A percentile compares a stretch with the other conserved stretches of the same genome.
phyloP scores from a whole-genome alignment of 2,888 invertebrate species.

The Tribolium freemani region DNA sequence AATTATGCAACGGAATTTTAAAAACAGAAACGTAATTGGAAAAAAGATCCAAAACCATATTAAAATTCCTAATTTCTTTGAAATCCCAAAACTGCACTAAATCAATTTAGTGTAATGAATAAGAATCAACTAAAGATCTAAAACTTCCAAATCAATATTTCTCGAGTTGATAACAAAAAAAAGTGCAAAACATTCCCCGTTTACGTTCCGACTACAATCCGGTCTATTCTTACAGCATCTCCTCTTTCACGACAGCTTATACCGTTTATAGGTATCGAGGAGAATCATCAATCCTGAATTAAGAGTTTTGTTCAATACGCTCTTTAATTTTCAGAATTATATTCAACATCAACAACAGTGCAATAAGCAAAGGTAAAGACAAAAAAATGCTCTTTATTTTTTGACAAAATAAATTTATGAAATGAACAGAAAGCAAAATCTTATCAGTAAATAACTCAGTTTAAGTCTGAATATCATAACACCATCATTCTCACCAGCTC shows the following conservation, averaged over 20 bases:
- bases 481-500: no score
- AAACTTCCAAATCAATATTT: no score
- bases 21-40: no score
- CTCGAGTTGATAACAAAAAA: conserved; percentile 13
- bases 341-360: conserved; percentile 18
- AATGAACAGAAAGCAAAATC: conserved; percentile 23
- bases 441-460: conserved; percentile 26
- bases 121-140: no score
- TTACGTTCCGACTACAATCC: conserved; percentile 11
- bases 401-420: conserved; percentile 24
- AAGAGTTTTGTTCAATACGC: conserved; percentile 12
- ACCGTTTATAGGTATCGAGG: conserved; percentile 12
- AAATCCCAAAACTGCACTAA: no score
- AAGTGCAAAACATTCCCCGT: conserved; percentile 15
- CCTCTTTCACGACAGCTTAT: conserved; percentile 20
- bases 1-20: no score
- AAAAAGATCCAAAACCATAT: no score
- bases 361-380: no score
- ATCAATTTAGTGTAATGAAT: no score
- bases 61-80: no score
- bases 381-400: conserved; percentile 24
- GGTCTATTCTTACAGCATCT: conserved; percentile 17
- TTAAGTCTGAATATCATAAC: conserved; percentile 19
- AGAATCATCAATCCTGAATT: not conserved
- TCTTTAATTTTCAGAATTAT: not conserved